Percentiles rank a stretch among this genome's conserved stretches.
Evolutionary conservation across 2,797 vertebrate genomes (phyloP).

Genomic region (Salarias fasciatus): DNA sequence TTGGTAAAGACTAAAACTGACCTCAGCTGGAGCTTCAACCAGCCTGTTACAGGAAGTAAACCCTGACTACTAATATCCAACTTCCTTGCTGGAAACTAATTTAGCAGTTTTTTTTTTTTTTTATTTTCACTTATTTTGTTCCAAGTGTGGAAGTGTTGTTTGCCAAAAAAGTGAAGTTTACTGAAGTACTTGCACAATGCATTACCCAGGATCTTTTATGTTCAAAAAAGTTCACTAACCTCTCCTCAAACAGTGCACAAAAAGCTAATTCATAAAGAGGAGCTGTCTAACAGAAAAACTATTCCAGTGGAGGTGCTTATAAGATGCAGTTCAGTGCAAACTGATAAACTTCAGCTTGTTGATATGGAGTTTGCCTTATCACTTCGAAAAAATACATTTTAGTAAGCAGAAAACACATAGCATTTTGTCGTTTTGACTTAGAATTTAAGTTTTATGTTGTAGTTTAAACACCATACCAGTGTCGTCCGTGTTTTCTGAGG

Average conservation of each 20-base stretch:
- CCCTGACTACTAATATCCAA: slow-evolving; percentile 11
- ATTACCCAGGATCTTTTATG: slow-evolving; percentile 5
- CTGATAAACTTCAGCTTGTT: too few relatives aligned
- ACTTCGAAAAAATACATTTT: too few relatives aligned
- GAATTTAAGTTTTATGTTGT: too few relatives aligned
- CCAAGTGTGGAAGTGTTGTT: slow-evolving; percentile 26
- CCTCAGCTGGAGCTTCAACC: slow-evolving; percentile 1
- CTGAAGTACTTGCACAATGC: slow-evolving; percentile 4
- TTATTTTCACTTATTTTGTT: slow-evolving; percentile 4
- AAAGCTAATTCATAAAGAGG: slow-evolving; percentile 10
- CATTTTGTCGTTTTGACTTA: too few relatives aligned
- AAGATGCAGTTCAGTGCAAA: too few relatives aligned
- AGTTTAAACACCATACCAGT: too few relatives aligned
- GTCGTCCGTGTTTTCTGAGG: too few relatives aligned
- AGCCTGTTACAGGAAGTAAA: neutral
- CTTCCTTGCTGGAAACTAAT: slow-evolving; percentile 1
- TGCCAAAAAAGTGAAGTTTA: neutral
- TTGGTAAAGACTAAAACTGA: slow-evolving; percentile 10
- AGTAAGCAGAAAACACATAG: too few relatives aligned
- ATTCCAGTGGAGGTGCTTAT: too few relatives aligned
- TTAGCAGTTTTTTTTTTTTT: slow-evolving; percentile 23
- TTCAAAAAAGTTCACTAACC: slow-evolving; percentile 26
- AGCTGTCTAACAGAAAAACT: neutral
- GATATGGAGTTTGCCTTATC: too few relatives aligned
- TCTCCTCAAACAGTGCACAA: neutral